These are phyloP conservation scores for Arctocebus calabarensis DNA, from an alignment of 2,797 vertebrate species.

Conservation along the genomic window DNA sequence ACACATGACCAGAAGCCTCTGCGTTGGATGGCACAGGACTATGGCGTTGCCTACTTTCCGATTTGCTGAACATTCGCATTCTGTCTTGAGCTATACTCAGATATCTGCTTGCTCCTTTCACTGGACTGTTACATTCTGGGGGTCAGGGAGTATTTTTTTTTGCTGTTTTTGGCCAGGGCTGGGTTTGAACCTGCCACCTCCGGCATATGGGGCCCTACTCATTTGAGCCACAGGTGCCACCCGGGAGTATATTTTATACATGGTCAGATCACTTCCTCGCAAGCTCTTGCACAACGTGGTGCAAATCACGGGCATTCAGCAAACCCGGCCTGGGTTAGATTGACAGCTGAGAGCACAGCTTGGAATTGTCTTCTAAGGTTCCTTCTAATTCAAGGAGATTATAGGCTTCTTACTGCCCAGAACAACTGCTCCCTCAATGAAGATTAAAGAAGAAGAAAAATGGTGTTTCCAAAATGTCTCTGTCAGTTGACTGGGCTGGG, in stretches of 20 bases:
- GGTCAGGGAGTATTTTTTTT: neutral
- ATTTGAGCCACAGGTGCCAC: too few species aligned
- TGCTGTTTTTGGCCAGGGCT: too few species aligned
- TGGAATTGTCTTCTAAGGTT: neutral
- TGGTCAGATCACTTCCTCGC: neutral
- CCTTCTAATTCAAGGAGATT: neutral
- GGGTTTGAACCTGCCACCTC: too few species aligned
- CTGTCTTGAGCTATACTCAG: fast-evolving
- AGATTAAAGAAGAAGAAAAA: neutral
- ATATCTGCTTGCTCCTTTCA: fast-evolving
- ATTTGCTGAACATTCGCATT: fast-evolving
- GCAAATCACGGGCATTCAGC: fast-evolving
- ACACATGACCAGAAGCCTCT: fast-evolving
- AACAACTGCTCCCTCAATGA: neutral
- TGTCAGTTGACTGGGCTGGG: neutral
- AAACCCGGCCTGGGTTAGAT: fast-evolving
- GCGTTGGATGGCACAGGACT: fast-evolving
- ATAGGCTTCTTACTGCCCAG: neutral
- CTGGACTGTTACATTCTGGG: neutral
- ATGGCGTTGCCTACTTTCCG: fast-evolving
- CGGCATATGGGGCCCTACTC: too few species aligned
- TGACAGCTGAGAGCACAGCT: neutral
- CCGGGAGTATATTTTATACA: neutral
- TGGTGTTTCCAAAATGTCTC: neutral
- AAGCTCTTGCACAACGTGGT: neutral